Conservation (phyloP, 2,797 vertebrate species). For the Melopsittacus undulatus region DNA sequence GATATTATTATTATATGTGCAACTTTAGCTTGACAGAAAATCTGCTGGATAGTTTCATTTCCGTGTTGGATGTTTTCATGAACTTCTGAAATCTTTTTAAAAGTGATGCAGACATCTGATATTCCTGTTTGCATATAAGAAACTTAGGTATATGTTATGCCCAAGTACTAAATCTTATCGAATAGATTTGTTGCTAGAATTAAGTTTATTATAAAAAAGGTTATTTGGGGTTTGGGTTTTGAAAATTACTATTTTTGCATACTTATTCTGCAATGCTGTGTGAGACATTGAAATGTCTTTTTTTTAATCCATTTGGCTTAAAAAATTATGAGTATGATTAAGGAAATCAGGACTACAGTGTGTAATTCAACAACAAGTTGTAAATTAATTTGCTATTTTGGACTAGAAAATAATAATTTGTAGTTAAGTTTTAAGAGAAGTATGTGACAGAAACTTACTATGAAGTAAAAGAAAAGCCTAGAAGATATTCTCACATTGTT, state of each 20-base stretch:
- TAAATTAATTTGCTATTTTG: neutral
- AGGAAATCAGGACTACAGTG: rapidly evolving
- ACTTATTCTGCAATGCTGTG: neutral
- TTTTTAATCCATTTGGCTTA: neutral
- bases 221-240: neutral
- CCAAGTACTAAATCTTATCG: neutral
- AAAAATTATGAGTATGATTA: neutral
- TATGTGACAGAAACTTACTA: neutral
- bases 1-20: neutral
- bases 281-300: too few relatives aligned
- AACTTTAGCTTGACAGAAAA: neutral
- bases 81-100: neutral
- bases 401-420: neutral
- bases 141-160: too few relatives aligned
- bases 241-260: rapidly evolving
- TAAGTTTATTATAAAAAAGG: neutral
- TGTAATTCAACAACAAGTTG: neutral
- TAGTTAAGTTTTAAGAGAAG: neutral
- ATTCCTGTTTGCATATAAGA: neutral
- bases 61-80: rapidly evolving
- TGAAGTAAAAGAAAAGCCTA: neutral
- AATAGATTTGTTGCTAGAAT: neutral
- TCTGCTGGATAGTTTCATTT: neutral
- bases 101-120: neutral
- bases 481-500: neutral